Evolutionary conservation across 2,888 invertebrate species (phyloP), one percentile per base, ranked within the genome.

Genomic region (Lamproptera curius): DNA sequence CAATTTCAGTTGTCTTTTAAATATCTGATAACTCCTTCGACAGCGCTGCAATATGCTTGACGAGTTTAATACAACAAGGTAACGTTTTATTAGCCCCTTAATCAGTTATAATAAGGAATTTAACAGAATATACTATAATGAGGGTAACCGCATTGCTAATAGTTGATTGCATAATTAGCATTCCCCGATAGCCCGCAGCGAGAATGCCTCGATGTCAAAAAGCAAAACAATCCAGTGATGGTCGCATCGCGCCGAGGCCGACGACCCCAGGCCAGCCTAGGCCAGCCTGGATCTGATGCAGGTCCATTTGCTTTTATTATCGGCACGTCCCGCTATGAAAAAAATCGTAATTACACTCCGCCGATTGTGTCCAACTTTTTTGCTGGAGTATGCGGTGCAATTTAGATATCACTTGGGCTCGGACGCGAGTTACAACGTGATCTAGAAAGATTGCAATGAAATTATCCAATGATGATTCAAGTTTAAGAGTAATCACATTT

Each of bases 251-350:
- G 55, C 48, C 46, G 36, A 35, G 38, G 56, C 52, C 50, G 46
- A 40, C 40, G 46, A 54, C 52, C 54, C 54, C 46, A 33, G 50
- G 16, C n/a, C 35, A 20, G 45, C 42, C 57, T 52, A 53, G 57
- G 52, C 49, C 54, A 48, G 50, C 36, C 46, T 39, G 36, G 41
- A 42, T 37, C 37, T 42, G 46, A 42, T 37, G 46, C 46, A 42
- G 37, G 28, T 47, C 20, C 31, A 42, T 20, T 10, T 41, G 33
- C 31, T 42, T 41, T 28, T n/a, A 16, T 11, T 16, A 26, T 6
- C 34, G 33, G 26, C 26, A 13, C 2, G 16, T 20, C 45, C 34
- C 20, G 35, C 35, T 17, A 35, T 36, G 15, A 39, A 38, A 23
- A 33, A 11, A 11, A 16, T 26, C 36, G 28, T 28, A 28, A 28